A percentile compares a stretch with the other conserved stretches of the same genome.
Conservation (phyloP, 1,140 invertebrate species). For the Acromyrmex echinatior region DNA sequence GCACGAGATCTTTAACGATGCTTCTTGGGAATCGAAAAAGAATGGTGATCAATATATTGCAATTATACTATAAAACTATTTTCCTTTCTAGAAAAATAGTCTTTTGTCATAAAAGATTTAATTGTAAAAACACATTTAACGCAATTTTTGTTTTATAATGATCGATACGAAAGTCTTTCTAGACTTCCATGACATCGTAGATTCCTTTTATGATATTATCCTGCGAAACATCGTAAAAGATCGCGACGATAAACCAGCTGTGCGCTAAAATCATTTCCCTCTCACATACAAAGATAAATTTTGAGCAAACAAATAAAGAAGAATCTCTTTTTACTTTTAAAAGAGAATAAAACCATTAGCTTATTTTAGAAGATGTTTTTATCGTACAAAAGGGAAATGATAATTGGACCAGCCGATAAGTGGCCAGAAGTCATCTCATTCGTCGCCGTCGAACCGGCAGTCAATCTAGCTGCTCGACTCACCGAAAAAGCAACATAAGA, state of each 20-base stretch:
- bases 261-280: constrained; percentile 19
- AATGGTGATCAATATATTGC: neutral
- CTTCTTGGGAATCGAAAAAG: neutral
- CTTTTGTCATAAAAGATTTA: neutral
- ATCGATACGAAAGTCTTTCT: neutral
- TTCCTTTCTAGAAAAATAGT: neutral
- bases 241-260: constrained; percentile 14
- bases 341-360: neutral
- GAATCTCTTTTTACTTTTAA: neutral
- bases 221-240: constrained; percentile 47
- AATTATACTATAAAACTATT: no score
- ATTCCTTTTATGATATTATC: neutral
- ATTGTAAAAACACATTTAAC: neutral
- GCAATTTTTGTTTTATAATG: neutral
- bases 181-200: neutral
- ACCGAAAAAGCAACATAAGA: constrained; percentile 98
- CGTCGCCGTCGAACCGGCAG: constrained; percentile 48
- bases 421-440: constrained; percentile 25
- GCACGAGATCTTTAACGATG: constrained; percentile 43
- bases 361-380: neutral
- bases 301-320: neutral
- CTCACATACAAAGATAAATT: neutral
- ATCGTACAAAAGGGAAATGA: constrained; percentile 34
- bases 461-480: constrained; percentile 88
- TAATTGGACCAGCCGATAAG: constrained; percentile 51